Conservation (phyloP, 2,113 vertebrate species). For the Paedocypris sp. region DNA sequence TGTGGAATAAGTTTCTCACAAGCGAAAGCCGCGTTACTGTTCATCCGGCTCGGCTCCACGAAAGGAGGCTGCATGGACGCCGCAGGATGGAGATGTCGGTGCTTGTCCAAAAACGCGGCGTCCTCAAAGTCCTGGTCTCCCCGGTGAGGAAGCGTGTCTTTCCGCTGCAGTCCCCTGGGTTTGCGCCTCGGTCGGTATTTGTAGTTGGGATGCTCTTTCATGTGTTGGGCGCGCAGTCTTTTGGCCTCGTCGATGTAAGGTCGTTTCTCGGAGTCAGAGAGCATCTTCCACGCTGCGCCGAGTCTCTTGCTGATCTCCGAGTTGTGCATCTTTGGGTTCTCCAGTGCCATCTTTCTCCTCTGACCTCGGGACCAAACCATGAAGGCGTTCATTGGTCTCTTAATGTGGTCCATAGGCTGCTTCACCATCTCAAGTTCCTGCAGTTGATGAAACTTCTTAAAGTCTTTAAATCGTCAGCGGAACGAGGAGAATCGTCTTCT, state of each 20-base stretch:
- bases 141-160: conserved; percentile 82
- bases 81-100: conserved; percentile 71
- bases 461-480: not conserved
- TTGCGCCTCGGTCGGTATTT: conserved; percentile 94
- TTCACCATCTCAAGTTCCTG: conserved; percentile 68
- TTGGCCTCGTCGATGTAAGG: conserved; percentile 97
- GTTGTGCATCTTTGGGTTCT: conserved; percentile 98
- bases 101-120: conserved; percentile 79
- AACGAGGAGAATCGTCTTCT: not conserved
- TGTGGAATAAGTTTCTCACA: conserved; percentile 80
- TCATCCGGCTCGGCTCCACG: conserved; percentile 81
- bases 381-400: conserved; percentile 96
- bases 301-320: conserved; percentile 95
- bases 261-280: conserved; percentile 84
- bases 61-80: conserved; percentile 75
- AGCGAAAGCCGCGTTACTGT: conserved; percentile 79
- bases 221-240: conserved; percentile 86
- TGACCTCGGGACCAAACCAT: conserved; percentile 97
- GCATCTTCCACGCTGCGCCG: conserved; percentile 88
- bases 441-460: not conserved
- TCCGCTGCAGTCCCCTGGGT: conserved; percentile 78
- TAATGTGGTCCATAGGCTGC: conserved; percentile 84
- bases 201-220: conserved; percentile 96
- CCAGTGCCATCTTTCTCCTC: conserved; percentile 88
- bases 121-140: conserved; percentile 79